These are phyloP conservation scores for Prosapia bicincta DNA, from an alignment of 2,888 invertebrate genomes.

Conservation along the genomic window DNA sequence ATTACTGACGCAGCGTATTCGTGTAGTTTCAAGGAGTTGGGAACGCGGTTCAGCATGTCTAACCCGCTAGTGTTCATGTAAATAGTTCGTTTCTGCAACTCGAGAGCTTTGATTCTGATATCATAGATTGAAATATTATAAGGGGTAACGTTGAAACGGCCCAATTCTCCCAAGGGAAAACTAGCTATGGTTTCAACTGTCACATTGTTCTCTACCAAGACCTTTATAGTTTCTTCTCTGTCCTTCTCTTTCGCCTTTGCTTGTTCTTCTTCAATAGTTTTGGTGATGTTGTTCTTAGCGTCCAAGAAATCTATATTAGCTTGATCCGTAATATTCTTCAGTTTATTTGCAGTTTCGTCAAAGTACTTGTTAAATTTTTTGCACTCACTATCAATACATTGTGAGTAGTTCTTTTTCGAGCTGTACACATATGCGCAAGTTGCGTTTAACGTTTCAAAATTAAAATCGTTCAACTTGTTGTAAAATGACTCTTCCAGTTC, in stretches of 20 bases:
- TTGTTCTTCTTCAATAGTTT: not conserved
- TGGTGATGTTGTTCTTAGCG: not conserved
- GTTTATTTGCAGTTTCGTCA: not conserved
- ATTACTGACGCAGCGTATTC: not conserved
- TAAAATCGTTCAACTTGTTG: not conserved
- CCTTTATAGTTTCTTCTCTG: not conserved
- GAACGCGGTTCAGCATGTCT: not conserved
- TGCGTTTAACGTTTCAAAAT: not conserved
- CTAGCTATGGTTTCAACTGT: not conserved
- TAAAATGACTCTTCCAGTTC: not conserved
- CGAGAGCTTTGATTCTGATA: not conserved
- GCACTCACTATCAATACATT: not conserved
- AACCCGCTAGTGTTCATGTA: not conserved
- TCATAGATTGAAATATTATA: not conserved
- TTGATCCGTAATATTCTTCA: not conserved
- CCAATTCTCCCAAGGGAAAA: not conserved
- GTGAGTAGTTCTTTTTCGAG: not conserved
- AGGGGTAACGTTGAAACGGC: not conserved
- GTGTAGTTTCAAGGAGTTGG: not conserved
- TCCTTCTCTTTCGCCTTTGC: not conserved
- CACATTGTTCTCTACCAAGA: not conserved
- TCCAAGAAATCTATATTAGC: not conserved
- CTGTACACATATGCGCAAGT: not conserved
- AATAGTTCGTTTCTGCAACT: not conserved
- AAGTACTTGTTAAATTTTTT: not conserved